These are phyloP conservation scores for Polia nebulosa DNA, from an alignment of 2,888 invertebrate species.

Conservation along the genomic window DNA sequence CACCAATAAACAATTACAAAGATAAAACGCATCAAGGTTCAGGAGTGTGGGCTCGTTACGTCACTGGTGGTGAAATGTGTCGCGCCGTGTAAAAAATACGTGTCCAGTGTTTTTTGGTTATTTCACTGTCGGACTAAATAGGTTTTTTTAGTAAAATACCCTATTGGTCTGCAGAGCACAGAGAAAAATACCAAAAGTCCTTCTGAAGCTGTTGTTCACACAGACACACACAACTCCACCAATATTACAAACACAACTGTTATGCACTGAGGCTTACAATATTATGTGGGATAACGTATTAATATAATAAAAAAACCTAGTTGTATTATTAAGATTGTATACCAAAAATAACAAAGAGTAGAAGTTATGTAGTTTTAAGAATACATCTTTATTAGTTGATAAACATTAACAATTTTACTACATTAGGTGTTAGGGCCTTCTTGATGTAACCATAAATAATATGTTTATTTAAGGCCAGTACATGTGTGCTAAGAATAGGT, in stretches of 20 bases:
- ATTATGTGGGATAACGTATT: conserved; percentile 28
- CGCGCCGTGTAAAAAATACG: no score
- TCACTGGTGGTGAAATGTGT: no score
- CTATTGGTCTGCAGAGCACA: neutral
- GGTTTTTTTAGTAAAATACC: no score
- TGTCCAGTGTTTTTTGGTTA: no score
- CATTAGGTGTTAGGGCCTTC: conserved; percentile 23
- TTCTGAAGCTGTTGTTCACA: neutral
- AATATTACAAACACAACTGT: conserved; percentile 4
- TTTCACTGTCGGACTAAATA: no score
- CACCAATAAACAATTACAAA: no score
- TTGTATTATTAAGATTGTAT: conserved; percentile 69
- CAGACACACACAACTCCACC: conserved; percentile 2
- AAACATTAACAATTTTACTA: conserved; percentile 41
- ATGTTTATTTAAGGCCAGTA: conserved; percentile 45
- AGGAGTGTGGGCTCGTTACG: no score
- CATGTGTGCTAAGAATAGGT: conserved; percentile 38
- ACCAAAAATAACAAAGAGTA: conserved; percentile 81
- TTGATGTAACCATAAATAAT: conserved; percentile 8
- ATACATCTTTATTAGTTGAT: conserved; percentile 56
- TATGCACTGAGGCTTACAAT: conserved; percentile 27
- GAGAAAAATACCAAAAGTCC: neutral
- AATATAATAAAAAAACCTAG: conserved; percentile 41
- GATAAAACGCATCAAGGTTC: no score
- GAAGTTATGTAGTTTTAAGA: conserved; percentile 66